Evolutionary conservation across 2,888 invertebrate genomes (phyloP).

Genomic region (Ormyrus rosae): DNA sequence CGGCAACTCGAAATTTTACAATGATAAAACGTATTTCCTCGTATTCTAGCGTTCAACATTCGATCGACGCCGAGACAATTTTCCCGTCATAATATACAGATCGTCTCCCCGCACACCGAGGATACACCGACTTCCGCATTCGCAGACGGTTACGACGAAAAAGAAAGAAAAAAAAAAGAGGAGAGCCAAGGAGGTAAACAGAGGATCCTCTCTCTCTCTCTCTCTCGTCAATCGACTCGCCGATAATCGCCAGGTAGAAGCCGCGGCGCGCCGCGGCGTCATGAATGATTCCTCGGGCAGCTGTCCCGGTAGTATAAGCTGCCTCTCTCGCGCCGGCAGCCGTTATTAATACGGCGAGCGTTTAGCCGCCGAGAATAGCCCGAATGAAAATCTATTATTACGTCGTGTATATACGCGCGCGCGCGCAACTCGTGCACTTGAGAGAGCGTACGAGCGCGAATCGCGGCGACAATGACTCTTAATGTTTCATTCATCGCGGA

Average conservation of each 20-base stretch:
- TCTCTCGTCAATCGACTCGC: background rate
- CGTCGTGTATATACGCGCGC: slow-evolving; percentile 14
- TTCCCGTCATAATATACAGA: no score
- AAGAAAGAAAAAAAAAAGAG: no score
- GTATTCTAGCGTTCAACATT: no score
- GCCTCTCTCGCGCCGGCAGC: background rate
- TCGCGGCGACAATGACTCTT: slow-evolving; percentile 50
- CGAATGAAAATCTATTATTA: slow-evolving; percentile 56
- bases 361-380: slow-evolving; percentile 52
- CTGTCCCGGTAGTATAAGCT: background rate
- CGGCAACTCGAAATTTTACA: no score
- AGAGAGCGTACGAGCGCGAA: slow-evolving; percentile 21
- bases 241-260: slow-evolving; percentile 23
- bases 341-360: slow-evolving; percentile 50
- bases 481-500: slow-evolving; percentile 55
- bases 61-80: no score
- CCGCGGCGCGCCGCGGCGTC: background rate
- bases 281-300: slow-evolving; percentile 26
- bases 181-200: no score
- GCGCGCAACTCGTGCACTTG: background rate
- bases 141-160: no score
- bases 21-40: no score
- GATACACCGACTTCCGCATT: no score
- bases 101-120: no score
- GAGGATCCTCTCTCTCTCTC: background rate